phyloP scores from a whole-genome alignment of 2,113 vertebrate genomes.

The Chauna torquata region DNA sequence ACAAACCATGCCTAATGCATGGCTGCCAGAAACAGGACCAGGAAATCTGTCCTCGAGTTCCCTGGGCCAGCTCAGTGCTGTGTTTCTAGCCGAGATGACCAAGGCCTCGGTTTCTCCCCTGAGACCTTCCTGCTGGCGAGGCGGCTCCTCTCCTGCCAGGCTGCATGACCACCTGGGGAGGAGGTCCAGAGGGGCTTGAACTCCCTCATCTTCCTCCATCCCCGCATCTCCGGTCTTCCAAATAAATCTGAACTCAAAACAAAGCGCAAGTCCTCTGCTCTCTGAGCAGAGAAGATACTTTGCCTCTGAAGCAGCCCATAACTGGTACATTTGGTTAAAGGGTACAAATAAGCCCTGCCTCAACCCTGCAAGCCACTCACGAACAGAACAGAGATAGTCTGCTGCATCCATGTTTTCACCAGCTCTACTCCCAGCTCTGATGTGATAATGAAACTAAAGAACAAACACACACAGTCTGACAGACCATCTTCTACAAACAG shows the following conservation, averaged over 20 bases:
- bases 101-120: neutral
- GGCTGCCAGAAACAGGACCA: neutral
- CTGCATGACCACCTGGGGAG: fast-evolving
- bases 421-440: neutral
- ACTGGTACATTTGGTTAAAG: neutral
- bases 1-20: neutral
- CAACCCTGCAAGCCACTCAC: neutral
- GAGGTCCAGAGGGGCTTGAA: neutral
- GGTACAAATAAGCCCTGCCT: neutral
- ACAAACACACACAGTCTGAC: neutral
- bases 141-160: neutral
- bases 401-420: neutral
- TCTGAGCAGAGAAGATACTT: neutral
- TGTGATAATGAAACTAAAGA: neutral
- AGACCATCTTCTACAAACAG: neutral
- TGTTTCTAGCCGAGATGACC: neutral
- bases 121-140: neutral
- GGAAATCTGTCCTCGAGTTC: neutral
- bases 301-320: neutral
- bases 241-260: neutral
- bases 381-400: neutral
- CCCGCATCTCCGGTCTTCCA: neutral
- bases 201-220: neutral
- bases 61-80: neutral
- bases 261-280: neutral